A percentile compares a stretch with the other conserved stretches of the same genome.
Evolutionary conservation across 2,113 vertebrate species (phyloP).

Genomic region (Ceratotherium simum): DNA sequence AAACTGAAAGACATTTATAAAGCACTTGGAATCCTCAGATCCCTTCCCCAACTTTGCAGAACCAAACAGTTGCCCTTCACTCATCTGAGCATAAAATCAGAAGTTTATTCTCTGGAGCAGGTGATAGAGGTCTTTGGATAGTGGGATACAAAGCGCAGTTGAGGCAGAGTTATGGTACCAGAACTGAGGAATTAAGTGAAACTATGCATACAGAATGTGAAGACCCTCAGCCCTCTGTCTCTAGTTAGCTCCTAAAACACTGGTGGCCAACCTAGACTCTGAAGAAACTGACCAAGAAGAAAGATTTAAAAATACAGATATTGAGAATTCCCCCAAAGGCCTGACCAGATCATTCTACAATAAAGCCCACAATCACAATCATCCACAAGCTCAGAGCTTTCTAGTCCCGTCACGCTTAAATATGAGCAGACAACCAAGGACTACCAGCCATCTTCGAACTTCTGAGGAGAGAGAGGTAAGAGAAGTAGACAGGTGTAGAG

Average conservation of each 20-base stretch:
- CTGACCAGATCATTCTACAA: background rate
- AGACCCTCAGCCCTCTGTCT: background rate
- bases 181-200: background rate
- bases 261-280: background rate
- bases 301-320: background rate
- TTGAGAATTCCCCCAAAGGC: background rate
- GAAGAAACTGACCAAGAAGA: background rate
- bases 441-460: background rate
- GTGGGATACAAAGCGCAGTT: background rate
- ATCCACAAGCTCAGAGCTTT: background rate
- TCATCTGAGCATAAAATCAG: background rate
- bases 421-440: background rate
- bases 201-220: background rate
- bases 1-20: constrained; percentile 13
- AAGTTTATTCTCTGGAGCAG: background rate
- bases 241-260: background rate
- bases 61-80: background rate
- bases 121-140: background rate
- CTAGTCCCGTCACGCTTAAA: background rate
- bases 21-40: background rate
- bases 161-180: background rate
- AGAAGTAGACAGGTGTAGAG: background rate
- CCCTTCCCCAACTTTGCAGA: background rate
- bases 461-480: background rate
- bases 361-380: background rate